phyloP scores from a whole-genome alignment of 2,888 invertebrate genomes.

The Drosophila buzzatii region DNA sequence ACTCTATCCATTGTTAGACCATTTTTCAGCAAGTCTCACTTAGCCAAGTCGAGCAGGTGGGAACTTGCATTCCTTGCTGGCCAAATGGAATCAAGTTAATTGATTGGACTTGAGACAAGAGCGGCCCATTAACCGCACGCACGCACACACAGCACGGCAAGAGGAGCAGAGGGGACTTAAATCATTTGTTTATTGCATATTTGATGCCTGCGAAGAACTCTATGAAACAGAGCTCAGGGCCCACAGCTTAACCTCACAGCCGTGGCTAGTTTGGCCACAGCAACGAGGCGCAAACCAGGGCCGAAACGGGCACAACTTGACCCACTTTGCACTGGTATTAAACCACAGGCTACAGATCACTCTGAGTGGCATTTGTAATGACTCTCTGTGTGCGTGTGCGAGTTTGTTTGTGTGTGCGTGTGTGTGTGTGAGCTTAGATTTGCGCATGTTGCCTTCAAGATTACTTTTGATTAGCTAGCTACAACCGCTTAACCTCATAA shows the following conservation, averaged over 20 bases:
- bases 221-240: not conserved
- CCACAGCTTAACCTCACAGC: constrained; percentile 1
- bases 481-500: constrained; percentile 52
- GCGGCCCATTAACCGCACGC: constrained; percentile 3
- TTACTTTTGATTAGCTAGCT: constrained; percentile 59
- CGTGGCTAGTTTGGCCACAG: constrained; percentile 17
- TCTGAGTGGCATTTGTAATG: constrained; percentile 20
- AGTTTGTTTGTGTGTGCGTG: not conserved
- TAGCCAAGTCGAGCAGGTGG: not conserved
- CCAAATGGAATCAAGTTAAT: constrained; percentile 16
- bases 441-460: constrained; percentile 20
- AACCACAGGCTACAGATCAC: constrained; percentile 29
- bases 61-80: not conserved
- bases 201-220: not conserved
- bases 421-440: not conserved
- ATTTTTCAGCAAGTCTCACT: not conserved
- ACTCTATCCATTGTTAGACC: not conserved
- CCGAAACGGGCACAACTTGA: not conserved
- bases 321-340: constrained; percentile 14
- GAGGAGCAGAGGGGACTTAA: not conserved
- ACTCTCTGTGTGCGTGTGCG: not conserved
- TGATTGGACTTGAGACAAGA: constrained; percentile 9
- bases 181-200: constrained; percentile 13
- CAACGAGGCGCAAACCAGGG: not conserved
- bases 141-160: not conserved